phyloP scores from a whole-genome alignment of 2,113 vertebrate genomes.

The Entomyzon cyanotis region DNA sequence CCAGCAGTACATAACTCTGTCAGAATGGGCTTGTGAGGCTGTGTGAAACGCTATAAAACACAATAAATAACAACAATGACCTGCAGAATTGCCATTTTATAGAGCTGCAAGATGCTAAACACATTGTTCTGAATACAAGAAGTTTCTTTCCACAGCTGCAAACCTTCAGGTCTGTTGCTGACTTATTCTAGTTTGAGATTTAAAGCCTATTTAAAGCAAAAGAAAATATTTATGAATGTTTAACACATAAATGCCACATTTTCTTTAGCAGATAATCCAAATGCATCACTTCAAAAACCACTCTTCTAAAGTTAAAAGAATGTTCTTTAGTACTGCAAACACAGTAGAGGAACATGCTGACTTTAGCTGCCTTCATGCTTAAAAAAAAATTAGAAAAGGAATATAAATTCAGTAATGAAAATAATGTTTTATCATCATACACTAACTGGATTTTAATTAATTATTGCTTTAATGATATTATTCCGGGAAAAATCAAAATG shows the following conservation, averaged over 20 bases:
- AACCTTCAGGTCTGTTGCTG: not conserved
- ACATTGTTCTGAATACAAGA: not conserved
- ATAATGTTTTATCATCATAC: not conserved
- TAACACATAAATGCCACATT: not conserved
- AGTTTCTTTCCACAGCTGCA: not conserved
- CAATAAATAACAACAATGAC: constrained; percentile 1
- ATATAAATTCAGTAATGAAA: constrained; percentile 14
- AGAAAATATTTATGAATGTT: not conserved
- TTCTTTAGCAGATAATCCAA: not conserved
- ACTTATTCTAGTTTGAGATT: not conserved
- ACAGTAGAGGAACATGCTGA: not conserved
- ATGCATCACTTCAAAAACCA: not conserved
- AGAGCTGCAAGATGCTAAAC: not conserved
- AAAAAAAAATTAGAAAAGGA: constrained; percentile 6
- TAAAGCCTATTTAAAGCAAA: not conserved
- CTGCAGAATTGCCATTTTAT: not conserved
- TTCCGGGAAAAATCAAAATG: not conserved
- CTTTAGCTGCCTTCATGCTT: not conserved
- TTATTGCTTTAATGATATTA: constrained; percentile 23
- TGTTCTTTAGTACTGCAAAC: not conserved
- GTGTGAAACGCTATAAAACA: constrained; percentile 14
- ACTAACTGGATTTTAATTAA: constrained; percentile 33
- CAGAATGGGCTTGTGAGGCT: not conserved
- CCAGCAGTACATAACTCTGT: not conserved
- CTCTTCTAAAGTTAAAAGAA: not conserved